phyloP scores from a whole-genome alignment of 2,888 invertebrate species.

The Ganaspis brasiliensis region DNA sequence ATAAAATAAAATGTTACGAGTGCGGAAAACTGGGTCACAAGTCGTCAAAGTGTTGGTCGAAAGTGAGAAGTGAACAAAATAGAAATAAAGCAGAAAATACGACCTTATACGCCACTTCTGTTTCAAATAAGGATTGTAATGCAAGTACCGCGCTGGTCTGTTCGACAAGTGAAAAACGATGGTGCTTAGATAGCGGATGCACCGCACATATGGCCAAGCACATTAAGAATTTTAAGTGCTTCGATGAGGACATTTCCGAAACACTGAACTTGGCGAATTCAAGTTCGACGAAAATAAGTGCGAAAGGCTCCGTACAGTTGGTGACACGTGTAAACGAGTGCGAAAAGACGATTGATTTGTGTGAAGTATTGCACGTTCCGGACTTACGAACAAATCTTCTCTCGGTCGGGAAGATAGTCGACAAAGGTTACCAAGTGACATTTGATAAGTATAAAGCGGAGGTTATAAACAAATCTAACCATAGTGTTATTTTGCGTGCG shows the following conservation, averaged over 20 bases:
- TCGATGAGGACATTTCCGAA: not conserved
- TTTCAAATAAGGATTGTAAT: not conserved
- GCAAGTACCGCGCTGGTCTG: not conserved
- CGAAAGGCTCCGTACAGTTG: slow-evolving; percentile 5
- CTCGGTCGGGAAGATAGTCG: slow-evolving; percentile 26
- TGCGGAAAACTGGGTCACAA: slow-evolving; percentile 46
- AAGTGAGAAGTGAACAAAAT: not conserved
- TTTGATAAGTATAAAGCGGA: slow-evolving; percentile 26
- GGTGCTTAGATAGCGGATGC: slow-evolving; percentile 2
- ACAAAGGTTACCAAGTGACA: slow-evolving; percentile 21
- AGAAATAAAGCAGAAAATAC: not conserved
- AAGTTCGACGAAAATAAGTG: slow-evolving; percentile 21
- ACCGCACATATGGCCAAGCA: slow-evolving; percentile 28
- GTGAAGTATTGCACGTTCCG: slow-evolving; percentile 38
- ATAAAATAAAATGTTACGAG: slow-evolving; percentile 25
- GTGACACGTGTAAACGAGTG: not conserved
- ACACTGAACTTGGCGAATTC: slow-evolving; percentile 23
- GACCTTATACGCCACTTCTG: not conserved
- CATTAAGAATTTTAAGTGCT: not conserved
- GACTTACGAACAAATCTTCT: slow-evolving; percentile 35
- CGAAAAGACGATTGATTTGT: slow-evolving; percentile 5
- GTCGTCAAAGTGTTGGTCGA: slow-evolving; percentile 22
- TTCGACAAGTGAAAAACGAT: not conserved
- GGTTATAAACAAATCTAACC: slow-evolving; percentile 2
- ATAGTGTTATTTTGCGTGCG: slow-evolving; percentile 20